These are phyloP conservation scores for Lasioglossum zephyrum DNA, from an alignment of 2,888 invertebrate genomes.

Conservation along the genomic window DNA sequence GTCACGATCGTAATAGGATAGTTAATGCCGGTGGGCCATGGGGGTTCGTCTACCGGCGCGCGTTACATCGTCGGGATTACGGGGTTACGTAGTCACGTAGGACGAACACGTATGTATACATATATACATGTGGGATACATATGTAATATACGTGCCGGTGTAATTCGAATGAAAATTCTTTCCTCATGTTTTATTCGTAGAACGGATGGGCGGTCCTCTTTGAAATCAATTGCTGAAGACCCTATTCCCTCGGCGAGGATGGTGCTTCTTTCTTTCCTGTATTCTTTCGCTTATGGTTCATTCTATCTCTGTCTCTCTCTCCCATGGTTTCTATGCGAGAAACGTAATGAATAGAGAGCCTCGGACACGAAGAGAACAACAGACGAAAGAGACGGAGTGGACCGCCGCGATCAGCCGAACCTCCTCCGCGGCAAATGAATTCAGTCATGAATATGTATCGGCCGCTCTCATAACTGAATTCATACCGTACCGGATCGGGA, in stretches of 20 bases:
- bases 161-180: slow-evolving; percentile 58
- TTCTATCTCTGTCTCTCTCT: background rate
- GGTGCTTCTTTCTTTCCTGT: slow-evolving; percentile 13
- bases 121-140: background rate
- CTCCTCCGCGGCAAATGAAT: slow-evolving; percentile 78
- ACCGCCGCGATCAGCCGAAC: slow-evolving; percentile 75
- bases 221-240: slow-evolving; percentile 64
- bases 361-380: slow-evolving; percentile 44
- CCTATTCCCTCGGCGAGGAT: slow-evolving; percentile 32
- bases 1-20: slow-evolving; percentile 11
- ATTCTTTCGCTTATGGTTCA: slow-evolving; percentile 2
- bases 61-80: slow-evolving; percentile 3
- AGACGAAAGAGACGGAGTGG: slow-evolving; percentile 45
- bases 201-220: slow-evolving; percentile 63
- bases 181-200: slow-evolving; percentile 71
- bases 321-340: slow-evolving; percentile 35
- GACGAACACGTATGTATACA: slow-evolving; percentile 29
- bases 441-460: slow-evolving; percentile 82
- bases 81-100: slow-evolving; percentile 47
- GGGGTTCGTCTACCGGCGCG: slow-evolving; percentile 1
- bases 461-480: slow-evolving; percentile 76
- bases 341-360: slow-evolving; percentile 61
- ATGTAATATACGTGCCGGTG: slow-evolving; percentile 24
- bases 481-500: slow-evolving; percentile 69
- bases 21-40: background rate